phyloP scores from a whole-genome alignment of 1,140 invertebrate genomes.

The Drosophila quadrilineata region DNA sequence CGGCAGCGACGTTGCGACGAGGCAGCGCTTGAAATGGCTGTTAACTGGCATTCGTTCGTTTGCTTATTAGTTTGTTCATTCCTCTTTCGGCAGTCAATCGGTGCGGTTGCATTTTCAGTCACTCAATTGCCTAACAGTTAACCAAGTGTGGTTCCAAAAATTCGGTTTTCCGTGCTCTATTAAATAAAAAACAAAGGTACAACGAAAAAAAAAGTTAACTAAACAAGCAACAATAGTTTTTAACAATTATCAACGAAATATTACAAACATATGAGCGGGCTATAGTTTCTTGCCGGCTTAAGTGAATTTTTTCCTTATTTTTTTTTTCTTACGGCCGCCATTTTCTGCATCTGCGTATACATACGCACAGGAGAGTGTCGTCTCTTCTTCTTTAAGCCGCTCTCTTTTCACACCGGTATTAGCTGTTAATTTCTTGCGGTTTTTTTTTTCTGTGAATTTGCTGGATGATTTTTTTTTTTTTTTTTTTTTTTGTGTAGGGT shows the following conservation, averaged over 20 bases:
- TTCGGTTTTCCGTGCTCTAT: conserved; percentile 33
- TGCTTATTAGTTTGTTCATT: conserved; percentile 67
- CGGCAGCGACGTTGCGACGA: conserved; percentile 32
- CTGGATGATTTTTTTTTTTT: too few species aligned
- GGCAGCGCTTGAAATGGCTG: conserved; percentile 54
- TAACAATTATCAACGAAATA: not conserved
- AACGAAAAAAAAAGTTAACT: not conserved
- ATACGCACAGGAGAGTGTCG: conserved; percentile 19
- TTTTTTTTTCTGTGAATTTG: conserved; percentile 28
- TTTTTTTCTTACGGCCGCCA: conserved; percentile 37
- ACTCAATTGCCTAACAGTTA: conserved; percentile 37
- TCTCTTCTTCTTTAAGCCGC: conserved; percentile 21
- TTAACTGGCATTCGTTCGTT: conserved; percentile 67
- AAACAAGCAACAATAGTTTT: not conserved
- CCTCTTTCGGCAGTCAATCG: conserved; percentile 67
- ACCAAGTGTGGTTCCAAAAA: conserved; percentile 30
- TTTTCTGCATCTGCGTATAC: conserved; percentile 22
- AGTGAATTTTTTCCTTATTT: conserved; percentile 33
- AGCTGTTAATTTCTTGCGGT: conserved; percentile 4
- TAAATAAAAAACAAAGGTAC: conserved; percentile 35
- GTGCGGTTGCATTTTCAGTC: conserved; percentile 57
- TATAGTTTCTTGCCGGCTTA: conserved; percentile 41
- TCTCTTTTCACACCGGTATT: conserved; percentile 27
- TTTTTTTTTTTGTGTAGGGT: conserved; percentile 39
- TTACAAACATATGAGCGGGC: not conserved